Percentiles rank a stretch among this genome's conserved stretches.
Evolutionary conservation across 2,797 vertebrate species (phyloP).

Genomic region (Phoebastria nigripes): DNA sequence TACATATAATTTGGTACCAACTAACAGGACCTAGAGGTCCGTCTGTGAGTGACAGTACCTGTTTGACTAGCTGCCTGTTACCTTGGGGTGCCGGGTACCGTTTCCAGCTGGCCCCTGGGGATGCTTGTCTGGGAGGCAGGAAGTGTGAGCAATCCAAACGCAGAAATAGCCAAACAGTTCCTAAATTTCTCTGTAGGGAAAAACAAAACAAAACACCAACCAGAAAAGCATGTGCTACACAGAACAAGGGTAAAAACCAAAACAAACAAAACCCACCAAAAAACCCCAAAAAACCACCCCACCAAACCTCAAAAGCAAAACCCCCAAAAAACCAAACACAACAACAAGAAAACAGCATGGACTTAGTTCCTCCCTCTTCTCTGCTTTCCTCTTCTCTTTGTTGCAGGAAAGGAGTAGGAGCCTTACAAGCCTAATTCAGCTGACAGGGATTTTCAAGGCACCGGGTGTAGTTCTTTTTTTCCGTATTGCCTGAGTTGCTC

Average conservation of each 20-base stretch:
- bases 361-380: neutral
- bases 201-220: neutral
- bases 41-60: neutral
- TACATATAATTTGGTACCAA: neutral
- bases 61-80: neutral
- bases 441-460: neutral
- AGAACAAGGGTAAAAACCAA: neutral
- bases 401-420: neutral
- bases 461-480: neutral
- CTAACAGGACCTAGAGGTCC: neutral
- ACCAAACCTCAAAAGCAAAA: neutral
- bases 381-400: neutral
- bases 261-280: neutral
- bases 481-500: neutral
- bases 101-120: neutral
- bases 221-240: neutral
- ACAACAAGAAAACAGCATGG: neutral
- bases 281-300: neutral
- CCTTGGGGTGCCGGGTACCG: neutral
- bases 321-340: rapidly evolving
- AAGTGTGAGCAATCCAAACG: neutral
- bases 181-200: neutral
- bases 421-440: neutral
- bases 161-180: neutral
- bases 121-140: neutral